These are phyloP conservation scores for Incurvaria masculella DNA, from an alignment of 2,888 invertebrate species.

Conservation along the genomic window DNA sequence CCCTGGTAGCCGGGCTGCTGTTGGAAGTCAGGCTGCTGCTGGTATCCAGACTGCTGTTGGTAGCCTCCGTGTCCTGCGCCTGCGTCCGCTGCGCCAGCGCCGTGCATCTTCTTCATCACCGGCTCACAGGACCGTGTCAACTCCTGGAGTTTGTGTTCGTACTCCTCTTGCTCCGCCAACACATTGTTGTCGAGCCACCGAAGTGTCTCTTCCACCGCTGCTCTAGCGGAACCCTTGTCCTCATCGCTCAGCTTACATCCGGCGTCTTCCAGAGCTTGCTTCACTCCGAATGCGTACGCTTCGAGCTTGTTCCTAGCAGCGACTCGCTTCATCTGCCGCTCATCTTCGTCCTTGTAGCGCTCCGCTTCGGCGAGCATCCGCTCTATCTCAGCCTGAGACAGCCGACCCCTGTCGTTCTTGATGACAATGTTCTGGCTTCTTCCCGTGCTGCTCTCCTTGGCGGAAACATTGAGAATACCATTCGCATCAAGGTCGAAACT, in stretches of 20 bases:
- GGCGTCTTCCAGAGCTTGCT: constrained; percentile 31
- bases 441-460: constrained; percentile 55
- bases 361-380: too few species aligned
- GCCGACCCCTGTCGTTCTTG: constrained; percentile 45
- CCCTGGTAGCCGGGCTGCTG: too few species aligned
- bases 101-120: neutral
- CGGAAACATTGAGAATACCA: constrained; percentile 72
- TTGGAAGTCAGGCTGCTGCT: too few species aligned
- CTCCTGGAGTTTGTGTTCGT: constrained; percentile 66
- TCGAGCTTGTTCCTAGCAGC: constrained; percentile 67
- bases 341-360: too few species aligned
- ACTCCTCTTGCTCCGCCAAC: constrained; percentile 76
- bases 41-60: too few species aligned
- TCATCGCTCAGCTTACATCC: constrained; percentile 62
- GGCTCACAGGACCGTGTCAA: neutral
- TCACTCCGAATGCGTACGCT: constrained; percentile 55
- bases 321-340: constrained; percentile 61
- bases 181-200: constrained; percentile 73
- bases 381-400: constrained; percentile 65
- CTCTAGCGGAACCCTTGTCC: constrained; percentile 62
- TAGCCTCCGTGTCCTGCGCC: too few species aligned
- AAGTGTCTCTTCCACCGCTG: constrained; percentile 61
- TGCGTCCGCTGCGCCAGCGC: neutral
- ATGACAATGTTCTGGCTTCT: too few species aligned
- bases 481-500: too few species aligned